Evolutionary conservation across 1,140 invertebrate species (phyloP), one percentile per base, ranked within the genome.

Genomic region (Homarus americanus): DNA sequence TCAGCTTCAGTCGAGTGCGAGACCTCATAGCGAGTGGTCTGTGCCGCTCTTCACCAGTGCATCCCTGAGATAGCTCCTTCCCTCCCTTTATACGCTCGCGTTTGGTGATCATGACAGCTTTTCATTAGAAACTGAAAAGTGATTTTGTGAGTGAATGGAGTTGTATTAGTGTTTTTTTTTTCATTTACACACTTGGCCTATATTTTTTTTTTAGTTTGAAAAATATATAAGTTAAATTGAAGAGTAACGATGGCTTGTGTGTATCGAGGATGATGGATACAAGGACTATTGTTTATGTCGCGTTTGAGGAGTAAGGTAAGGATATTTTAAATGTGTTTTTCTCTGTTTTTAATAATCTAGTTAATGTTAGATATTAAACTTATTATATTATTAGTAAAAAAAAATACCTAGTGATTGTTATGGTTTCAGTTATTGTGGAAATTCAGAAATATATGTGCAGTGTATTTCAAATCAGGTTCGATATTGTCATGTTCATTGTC

Each of bases 241-340:
- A 49, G 44, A 49, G 15, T 75, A 69, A 69, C 41, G 49, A 53
- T 75, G 53, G 40, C 40, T 36, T 73, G 66, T 85, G 83, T 24
- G 36, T 49, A 85, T 75, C 83, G 24, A 41, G 28, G 32, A 75
- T 85, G 83, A 85, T 85, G 83, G 83, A 85, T 85, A 85, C 66
- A 17, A 85, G 83, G 44, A 82, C 79, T 63, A 53, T 53, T 44
- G 58, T 72, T 49, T 75, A 85, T 85, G 72, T 73, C 34, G 66
- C 72, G 83, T 49, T 72, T 44, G 83, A 85, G 83, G 83, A 85
- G 83, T 85, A 75, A 85, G 83, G 83, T 85, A 85, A 85, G 83
- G 2, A 53, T 3, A 53, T 44, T 7, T 15, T 63, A 49, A 49
- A 49, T 49, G 44, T 49, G 44, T 49, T 15, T 49, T 49, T n/a